phyloP scores from a whole-genome alignment of 2,797 vertebrate genomes.

The Yasuhikotakia modesta region DNA sequence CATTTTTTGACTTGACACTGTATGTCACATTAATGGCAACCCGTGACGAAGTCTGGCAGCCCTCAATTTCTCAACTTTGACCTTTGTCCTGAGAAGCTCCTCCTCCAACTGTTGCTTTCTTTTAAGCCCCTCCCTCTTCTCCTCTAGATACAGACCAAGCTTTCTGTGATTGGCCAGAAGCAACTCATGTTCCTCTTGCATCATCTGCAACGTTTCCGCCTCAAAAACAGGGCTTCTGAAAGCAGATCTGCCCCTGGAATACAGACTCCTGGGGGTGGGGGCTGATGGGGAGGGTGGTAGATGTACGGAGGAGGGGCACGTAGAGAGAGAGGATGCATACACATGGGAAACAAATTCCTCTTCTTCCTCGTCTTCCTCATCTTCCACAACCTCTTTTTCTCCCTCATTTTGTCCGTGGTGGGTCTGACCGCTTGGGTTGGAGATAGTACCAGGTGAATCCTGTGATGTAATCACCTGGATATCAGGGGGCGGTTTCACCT shows the following conservation, averaged over 20 bases:
- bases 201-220: constrained; percentile 85
- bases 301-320: constrained; percentile 90
- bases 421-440: constrained; percentile 36
- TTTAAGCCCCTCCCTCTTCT: constrained; percentile 96
- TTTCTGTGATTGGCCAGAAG: constrained; percentile 95
- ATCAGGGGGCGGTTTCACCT: constrained; percentile 92
- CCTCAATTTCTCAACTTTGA: constrained; percentile 96
- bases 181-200: constrained; percentile 93
- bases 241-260: constrained; percentile 67
- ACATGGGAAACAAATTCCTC: constrained; percentile 80
- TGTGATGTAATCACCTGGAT: constrained; percentile 74
- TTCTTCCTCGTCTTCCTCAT: constrained; percentile 78
- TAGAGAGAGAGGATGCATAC: constrained; percentile 88
- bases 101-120: constrained; percentile 95
- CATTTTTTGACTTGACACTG: neutral
- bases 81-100: constrained; percentile 92
- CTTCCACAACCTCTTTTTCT: constrained; percentile 70
- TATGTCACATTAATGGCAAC: constrained; percentile 66
- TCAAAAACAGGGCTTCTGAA: constrained; percentile 70
- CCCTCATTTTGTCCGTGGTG: constrained; percentile 57
- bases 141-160: constrained; percentile 92
- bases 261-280: constrained; percentile 79
- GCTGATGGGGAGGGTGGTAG: constrained; percentile 88
- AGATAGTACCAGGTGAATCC: constrained; percentile 60
- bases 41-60: constrained; percentile 86